A percentile compares a stretch with the other conserved stretches of the same genome.
Conservation (phyloP, 2,113 vertebrate species). For the Rhadina sibilatrix region DNA sequence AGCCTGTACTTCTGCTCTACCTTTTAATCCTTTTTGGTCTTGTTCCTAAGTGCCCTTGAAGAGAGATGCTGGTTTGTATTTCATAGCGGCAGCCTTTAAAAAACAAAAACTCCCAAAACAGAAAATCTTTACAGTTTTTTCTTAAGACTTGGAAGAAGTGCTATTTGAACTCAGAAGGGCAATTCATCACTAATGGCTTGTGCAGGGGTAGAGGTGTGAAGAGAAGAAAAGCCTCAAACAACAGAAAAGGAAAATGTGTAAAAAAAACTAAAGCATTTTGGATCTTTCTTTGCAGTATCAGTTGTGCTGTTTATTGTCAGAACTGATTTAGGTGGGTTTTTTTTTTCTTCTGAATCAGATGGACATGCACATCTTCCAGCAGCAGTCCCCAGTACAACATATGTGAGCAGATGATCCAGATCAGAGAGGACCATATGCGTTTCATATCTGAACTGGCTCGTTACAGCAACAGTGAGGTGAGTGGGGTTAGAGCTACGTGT, state of each 20-base stretch:
- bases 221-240: background rate
- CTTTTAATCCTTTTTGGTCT: background rate
- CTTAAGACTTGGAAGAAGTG: background rate
- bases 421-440: conserved; percentile 97
- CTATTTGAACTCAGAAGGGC: background rate
- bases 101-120: background rate
- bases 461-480: conserved; percentile 96
- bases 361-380: conserved; percentile 83
- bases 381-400: conserved; percentile 99
- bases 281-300: background rate
- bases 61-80: background rate
- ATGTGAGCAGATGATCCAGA: conserved; percentile 98
- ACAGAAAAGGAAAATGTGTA: background rate
- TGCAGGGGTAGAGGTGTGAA: background rate
- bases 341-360: conserved; percentile 61
- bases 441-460: conserved; percentile 98
- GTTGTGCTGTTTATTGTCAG: background rate
- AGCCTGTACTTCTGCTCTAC: background rate
- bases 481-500: background rate
- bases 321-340: background rate
- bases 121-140: background rate
- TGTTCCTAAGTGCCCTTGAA: background rate
- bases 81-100: background rate
- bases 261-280: background rate
- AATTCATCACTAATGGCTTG: background rate